Evolutionary conservation across 2,888 invertebrate genomes (phyloP).

Genomic region (Pristionchus fissidentatus): DNA sequence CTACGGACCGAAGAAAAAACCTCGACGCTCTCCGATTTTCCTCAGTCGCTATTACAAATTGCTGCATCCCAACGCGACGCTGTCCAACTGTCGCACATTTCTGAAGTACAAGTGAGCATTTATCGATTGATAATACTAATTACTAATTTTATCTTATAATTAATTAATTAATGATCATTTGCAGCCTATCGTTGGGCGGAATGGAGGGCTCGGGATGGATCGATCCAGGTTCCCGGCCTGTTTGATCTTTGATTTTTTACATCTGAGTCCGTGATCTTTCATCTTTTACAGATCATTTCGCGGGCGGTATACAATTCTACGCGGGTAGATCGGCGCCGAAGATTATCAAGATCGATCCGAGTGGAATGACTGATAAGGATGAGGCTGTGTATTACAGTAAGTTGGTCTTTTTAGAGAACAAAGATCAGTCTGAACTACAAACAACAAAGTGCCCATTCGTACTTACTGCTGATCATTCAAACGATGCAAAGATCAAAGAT

Average conservation of each 20-base stretch:
- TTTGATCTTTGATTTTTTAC: too few relatives aligned
- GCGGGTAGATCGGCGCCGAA: too few relatives aligned
- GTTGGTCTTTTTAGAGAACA: neutral
- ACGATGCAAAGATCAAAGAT: neutral
- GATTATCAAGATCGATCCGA: neutral
- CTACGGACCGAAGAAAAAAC: neutral
- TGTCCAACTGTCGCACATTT: neutral
- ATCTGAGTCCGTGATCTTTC: too few relatives aligned
- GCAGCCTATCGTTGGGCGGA: neutral
- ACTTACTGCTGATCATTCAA: neutral
- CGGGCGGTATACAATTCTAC: too few relatives aligned
- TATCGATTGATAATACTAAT: too few relatives aligned
- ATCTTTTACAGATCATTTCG: too few relatives aligned
- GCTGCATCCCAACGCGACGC: neutral
- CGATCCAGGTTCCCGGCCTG: slow-evolving; percentile 24
- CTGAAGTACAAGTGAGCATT: too few relatives aligned
- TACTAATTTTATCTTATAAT: too few relatives aligned
- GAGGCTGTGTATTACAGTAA: neutral
- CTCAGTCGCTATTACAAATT: neutral
- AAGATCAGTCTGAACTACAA: neutral
- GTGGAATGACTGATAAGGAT: neutral
- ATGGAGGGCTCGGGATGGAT: neutral
- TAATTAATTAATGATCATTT: neutral
- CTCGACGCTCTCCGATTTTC: neutral
- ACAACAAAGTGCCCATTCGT: neutral